Evolutionary conservation across 2,113 vertebrate genomes (phyloP), one percentile per base, ranked within the genome.

Genomic region (Ibidorhyncha struthersii): DNA sequence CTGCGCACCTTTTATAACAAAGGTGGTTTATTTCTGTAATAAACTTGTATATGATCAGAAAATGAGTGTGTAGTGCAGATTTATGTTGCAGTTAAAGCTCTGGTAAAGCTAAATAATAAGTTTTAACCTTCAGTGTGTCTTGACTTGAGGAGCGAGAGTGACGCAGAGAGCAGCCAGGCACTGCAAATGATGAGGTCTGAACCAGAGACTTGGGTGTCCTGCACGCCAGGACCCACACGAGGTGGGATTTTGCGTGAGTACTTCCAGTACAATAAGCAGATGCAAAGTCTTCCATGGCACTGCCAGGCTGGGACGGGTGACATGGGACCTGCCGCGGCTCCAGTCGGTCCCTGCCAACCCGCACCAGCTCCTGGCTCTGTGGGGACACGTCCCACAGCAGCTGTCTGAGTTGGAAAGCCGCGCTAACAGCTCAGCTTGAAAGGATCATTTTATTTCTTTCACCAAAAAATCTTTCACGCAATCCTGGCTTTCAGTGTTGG

Each of bases 11-110:
- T 56, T 86, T 49, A 29, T 47, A 47, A 9, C 32, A 53, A 59
- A 80, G 82, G 55, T 19, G 73, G 29, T 50, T 87, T 65, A 3
- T 82, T 77, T 91, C 80, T 90, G 43, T 47, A 97, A 97, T 96
- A 97, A 97, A 97, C 34, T 81, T 79, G 65, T 71, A n/a, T 36
- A 29, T 69, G 73, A 34, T 29, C 45, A 43, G 22, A 53, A 85
- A 59, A 55, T 2, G 10, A 40, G 59, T 2, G 5, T 13, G 55
- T 22, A n/a, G 8, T 25, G 8, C 47, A 27, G 86, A 36, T 30
- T 43, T 25, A 4, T 53, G 41, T 29, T 13, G 8, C 36, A 56
- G 32, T 2, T 36, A 32, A 26, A 50, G 41, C 71, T 36, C 30
- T 25, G 61, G 20, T 7, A 12, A 58, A 85, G 27, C 25, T 14